These are phyloP conservation scores for Acrobasis consociella DNA, from an alignment of 2,888 invertebrate genomes.

Conservation along the genomic window DNA sequence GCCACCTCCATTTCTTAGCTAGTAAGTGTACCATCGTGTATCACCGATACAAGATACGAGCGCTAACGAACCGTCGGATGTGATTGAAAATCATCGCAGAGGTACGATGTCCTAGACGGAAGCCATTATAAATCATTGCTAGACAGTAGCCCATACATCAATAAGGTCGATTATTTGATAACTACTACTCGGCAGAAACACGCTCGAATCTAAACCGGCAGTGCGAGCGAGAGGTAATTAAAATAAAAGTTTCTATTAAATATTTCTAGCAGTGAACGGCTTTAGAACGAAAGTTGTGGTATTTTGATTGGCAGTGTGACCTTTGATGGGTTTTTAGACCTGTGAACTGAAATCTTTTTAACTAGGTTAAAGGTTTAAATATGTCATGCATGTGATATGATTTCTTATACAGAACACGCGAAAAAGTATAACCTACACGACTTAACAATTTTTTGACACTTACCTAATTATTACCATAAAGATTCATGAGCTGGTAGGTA, in stretches of 20 bases:
- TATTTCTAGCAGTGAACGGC: slow-evolving; percentile 54
- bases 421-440: too few species aligned
- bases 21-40: slow-evolving; percentile 27
- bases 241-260: slow-evolving; percentile 63
- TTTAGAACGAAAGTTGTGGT: slow-evolving; percentile 58
- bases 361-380: neutral
- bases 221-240: slow-evolving; percentile 53
- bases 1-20: slow-evolving; percentile 50
- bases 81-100: slow-evolving; percentile 81
- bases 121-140: slow-evolving; percentile 77
- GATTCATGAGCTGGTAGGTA: too few species aligned
- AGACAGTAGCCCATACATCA: slow-evolving; percentile 79
- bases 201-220: slow-evolving; percentile 45
- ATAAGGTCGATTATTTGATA: slow-evolving; percentile 80
- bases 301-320: slow-evolving; percentile 64
- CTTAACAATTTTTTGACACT: too few species aligned
- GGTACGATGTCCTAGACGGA: slow-evolving; percentile 80
- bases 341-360: slow-evolving; percentile 14
- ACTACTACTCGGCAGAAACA: slow-evolving; percentile 65
- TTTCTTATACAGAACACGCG: too few species aligned
- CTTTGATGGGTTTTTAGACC: slow-evolving; percentile 50
- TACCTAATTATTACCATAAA: too few species aligned
- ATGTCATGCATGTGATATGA: too few species aligned
- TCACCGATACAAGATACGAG: slow-evolving; percentile 62
- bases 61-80: slow-evolving; percentile 80